Percentiles rank a stretch among this genome's conserved stretches.
phyloP scores from a whole-genome alignment of 1,140 invertebrate species.

The Octopus sinensis region DNA sequence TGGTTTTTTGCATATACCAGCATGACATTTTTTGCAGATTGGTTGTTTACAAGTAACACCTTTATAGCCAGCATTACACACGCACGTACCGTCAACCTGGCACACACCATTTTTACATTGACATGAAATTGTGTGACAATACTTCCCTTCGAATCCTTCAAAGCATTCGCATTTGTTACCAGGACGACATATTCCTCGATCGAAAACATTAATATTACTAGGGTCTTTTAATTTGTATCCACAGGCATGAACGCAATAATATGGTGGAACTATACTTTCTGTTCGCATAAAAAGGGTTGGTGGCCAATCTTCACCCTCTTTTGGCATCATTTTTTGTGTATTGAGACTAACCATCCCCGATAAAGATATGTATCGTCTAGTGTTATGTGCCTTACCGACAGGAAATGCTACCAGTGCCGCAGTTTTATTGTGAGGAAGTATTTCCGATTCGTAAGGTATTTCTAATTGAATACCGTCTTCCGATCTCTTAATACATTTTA shows the following conservation, averaged over 20 bases:
- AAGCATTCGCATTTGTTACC: neutral
- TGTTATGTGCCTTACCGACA: neutral
- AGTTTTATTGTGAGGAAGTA: neutral
- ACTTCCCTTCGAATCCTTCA: neutral
- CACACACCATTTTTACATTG: neutral
- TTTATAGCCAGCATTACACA: neutral
- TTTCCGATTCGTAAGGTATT: neutral
- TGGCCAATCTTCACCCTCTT: neutral
- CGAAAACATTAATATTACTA: neutral
- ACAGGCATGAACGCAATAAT: neutral
- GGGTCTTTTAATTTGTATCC: neutral
- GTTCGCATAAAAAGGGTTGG: neutral
- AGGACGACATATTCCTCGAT: neutral
- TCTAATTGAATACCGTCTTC: neutral
- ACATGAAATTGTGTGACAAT: neutral
- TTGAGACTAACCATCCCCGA: neutral
- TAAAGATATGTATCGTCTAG: neutral
- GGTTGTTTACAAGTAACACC: neutral
- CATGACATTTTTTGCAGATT: neutral
- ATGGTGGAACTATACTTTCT: neutral
- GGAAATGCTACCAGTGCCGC: neutral
- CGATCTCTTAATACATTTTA: neutral
- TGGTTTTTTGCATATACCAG: neutral
- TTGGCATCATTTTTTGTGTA: neutral
- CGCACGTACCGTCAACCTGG: neutral